These are phyloP conservation scores for Akabosia matsudoensis DNA, from an alignment of 1,140 invertebrate species.

Conservation along the genomic window DNA sequence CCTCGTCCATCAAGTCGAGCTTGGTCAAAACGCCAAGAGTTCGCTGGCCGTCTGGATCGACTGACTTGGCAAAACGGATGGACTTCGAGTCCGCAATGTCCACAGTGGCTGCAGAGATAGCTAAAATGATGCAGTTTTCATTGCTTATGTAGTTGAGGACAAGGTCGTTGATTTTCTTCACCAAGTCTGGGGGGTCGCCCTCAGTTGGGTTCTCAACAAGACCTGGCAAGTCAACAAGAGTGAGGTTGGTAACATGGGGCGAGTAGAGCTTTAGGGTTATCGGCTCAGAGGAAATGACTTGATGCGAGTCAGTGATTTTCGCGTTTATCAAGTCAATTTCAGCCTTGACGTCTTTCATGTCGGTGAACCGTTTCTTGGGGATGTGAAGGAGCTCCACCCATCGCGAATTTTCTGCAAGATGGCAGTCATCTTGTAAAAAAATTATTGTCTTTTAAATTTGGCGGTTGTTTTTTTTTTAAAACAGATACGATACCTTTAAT, in stretches of 20 bases:
- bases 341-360: slow-evolving; percentile 11
- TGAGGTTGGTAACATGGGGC: slow-evolving; percentile 4
- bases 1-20: slow-evolving; percentile 95
- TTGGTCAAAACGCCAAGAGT: slow-evolving; percentile 68
- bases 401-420: not conserved
- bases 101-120: slow-evolving; percentile 60
- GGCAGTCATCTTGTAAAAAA: too few relatives aligned
- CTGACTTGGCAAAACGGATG: slow-evolving; percentile 58
- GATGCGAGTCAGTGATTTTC: not conserved
- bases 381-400: slow-evolving; percentile 22
- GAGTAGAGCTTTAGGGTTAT: slow-evolving; percentile 25
- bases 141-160: slow-evolving; percentile 50
- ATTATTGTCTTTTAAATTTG: too few relatives aligned
- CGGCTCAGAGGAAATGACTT: not conserved
- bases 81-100: slow-evolving; percentile 61
- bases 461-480: too few relatives aligned
- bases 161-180: slow-evolving; percentile 50
- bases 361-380: not conserved
- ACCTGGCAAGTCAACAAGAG: slow-evolving; percentile 31
- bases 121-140: slow-evolving; percentile 51
- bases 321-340: slow-evolving; percentile 25
- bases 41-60: slow-evolving; percentile 58
- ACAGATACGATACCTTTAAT: slow-evolving; percentile 67
- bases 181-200: slow-evolving; percentile 52
- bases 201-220: slow-evolving; percentile 39